phyloP scores from a whole-genome alignment of 2,113 vertebrate species.

The Trogon melanurus region DNA sequence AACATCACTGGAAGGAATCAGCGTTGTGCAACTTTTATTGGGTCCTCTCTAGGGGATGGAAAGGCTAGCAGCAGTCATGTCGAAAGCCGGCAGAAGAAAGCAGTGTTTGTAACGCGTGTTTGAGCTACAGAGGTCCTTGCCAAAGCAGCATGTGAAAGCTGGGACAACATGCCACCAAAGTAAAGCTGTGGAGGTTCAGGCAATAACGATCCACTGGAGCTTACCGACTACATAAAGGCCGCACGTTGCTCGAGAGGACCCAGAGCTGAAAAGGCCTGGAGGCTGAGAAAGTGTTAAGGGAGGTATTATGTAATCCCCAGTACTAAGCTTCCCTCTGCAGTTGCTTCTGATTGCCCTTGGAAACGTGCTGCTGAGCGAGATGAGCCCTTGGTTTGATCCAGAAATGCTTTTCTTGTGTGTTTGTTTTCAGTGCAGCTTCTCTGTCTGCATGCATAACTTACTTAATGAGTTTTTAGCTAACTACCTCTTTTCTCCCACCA shows the following conservation, averaged over 20 bases:
- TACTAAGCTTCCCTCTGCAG: background rate
- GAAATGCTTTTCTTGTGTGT: background rate
- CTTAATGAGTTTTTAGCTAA: background rate
- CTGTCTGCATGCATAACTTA: background rate
- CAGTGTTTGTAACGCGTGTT: accelerated
- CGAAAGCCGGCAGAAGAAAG: background rate
- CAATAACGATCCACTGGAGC: background rate
- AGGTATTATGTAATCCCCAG: background rate
- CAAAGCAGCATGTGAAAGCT: background rate
- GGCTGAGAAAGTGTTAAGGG: background rate
- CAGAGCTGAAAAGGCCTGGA: background rate
- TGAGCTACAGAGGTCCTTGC: background rate
- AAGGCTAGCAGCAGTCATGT: background rate
- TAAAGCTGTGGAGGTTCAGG: background rate
- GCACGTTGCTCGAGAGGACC: background rate
- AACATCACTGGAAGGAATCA: background rate
- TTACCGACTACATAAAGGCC: background rate
- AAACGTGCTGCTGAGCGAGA: accelerated
- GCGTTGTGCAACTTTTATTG: background rate
- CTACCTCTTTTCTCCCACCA: background rate
- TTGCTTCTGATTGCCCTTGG: background rate
- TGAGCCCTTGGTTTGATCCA: background rate
- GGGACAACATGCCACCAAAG: background rate
- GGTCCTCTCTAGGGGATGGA: background rate
- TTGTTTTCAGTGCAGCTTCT: background rate